These are phyloP conservation scores for Mesoclemmys tuberculata DNA, from an alignment of 2,113 vertebrate genomes.

Conservation along the genomic window DNA sequence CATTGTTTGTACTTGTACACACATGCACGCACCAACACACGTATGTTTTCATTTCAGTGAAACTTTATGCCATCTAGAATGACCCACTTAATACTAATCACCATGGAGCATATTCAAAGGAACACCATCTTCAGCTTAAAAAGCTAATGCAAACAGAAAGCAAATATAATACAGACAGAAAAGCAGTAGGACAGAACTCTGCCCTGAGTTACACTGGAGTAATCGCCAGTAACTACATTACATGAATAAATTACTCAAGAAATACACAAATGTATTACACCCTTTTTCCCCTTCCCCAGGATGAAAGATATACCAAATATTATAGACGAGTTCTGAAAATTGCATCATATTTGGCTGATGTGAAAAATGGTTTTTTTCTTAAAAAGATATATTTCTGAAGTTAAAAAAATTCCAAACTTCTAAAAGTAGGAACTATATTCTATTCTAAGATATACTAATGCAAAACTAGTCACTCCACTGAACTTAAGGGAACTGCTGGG, in stretches of 20 bases:
- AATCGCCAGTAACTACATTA: neutral
- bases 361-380: neutral
- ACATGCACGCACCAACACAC: neutral
- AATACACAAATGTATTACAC: neutral
- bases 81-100: conserved; percentile 44
- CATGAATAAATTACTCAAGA: neutral
- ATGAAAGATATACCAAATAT: neutral
- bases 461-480: neutral
- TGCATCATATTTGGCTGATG: neutral
- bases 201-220: neutral
- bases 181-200: conserved; percentile 41
- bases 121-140: conserved; percentile 31
- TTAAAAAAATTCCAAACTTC: neutral
- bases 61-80: conserved; percentile 5
- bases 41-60: conserved; percentile 29
- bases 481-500: neutral
- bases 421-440: neutral
- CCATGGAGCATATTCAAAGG: conserved; percentile 23
- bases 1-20: neutral
- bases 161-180: conserved; percentile 41
- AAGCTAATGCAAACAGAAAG: conserved; percentile 45
- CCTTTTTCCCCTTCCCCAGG: neutral
- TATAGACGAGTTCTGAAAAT: neutral
- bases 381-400: neutral
- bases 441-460: neutral